phyloP scores from a whole-genome alignment of 2,113 vertebrate genomes.

The Calyptomena viridis region DNA sequence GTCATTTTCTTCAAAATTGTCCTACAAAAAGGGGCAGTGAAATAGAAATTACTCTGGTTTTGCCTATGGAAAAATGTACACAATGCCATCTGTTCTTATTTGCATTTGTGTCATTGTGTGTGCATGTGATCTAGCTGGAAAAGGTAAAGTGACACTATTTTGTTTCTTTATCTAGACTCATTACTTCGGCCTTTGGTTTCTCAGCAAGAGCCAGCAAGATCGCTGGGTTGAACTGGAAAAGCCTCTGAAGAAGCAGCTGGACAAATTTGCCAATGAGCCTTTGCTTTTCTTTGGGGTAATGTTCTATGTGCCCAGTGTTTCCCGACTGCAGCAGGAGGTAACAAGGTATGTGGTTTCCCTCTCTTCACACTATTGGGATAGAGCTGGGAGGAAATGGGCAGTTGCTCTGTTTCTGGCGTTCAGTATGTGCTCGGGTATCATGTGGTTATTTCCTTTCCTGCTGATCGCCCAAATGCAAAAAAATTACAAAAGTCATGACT shows the following conservation, averaged over 20 bases:
- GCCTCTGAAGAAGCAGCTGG: slow-evolving; percentile 96
- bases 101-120: neutral
- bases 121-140: neutral
- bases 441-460: neutral
- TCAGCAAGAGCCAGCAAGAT: slow-evolving; percentile 88
- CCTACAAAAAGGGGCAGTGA: neutral
- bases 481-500: neutral
- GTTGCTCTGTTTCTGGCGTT: neutral
- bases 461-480: neutral
- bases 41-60: neutral
- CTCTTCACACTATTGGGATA: neutral
- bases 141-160: neutral
- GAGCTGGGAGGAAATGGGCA: neutral
- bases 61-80: neutral
- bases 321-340: slow-evolving; percentile 89
- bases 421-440: neutral
- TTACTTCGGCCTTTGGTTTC: slow-evolving; percentile 96
- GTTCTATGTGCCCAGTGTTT: slow-evolving; percentile 95
- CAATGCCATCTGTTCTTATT: neutral
- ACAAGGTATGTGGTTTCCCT: slow-evolving; percentile 82
- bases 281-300: slow-evolving; percentile 96
- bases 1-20: neutral
- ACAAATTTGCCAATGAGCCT: slow-evolving; percentile 95
- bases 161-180: slow-evolving; percentile 79
- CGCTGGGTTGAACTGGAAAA: slow-evolving; percentile 99